Evolutionary conservation across 2,888 invertebrate species (phyloP), one percentile per base, ranked within the genome.

Genomic region (Macroteleia sp.): DNA sequence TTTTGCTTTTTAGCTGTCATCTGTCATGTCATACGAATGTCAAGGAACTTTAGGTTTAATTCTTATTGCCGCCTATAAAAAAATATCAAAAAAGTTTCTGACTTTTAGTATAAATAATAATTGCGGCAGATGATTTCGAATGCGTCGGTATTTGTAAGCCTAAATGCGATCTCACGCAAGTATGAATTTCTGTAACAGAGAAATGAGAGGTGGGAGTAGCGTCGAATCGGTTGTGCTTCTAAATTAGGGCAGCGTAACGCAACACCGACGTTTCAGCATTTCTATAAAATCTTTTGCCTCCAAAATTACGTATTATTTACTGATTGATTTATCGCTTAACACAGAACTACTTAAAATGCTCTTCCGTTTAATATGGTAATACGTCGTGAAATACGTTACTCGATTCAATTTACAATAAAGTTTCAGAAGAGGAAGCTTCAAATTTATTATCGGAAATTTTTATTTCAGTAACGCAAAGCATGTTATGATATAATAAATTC

Each of bases 231-330:
- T 42, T 64, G 79, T 84, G 88, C 87, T 88, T 84, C 91, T 91
- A 91, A 91, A 91, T 91, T 91, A 91, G 91, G 91, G 86, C 89
- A 91, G 89, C 86, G 91, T 91, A 91, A 91, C 90, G 90, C 89
- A 91, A 91, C 91, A 91, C 91, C 91, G 86, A 85, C 82, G 85
- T 81, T 74, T 71, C 54, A 77, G 62, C 54, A 73, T 77, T 73
- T 77, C 57, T 54, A 64, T 50, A 50, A 54, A 67, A 70, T 48
- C 76, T 64, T 52, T 50, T 64, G 57, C 62, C 64, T 34, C 6
- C 25, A 48, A 39, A 48, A 20, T 75, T 28, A 39, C 41, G 41
- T 20, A 25, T 48, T 50, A 36, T 52, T 64, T 52, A 25, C 28
- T 22, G 46, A 70, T 66, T 32, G 28, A 54, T 39, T 22, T 46